These are phyloP conservation scores for Lypha dubia DNA, from an alignment of 2,888 invertebrate species.

Conservation along the genomic window DNA sequence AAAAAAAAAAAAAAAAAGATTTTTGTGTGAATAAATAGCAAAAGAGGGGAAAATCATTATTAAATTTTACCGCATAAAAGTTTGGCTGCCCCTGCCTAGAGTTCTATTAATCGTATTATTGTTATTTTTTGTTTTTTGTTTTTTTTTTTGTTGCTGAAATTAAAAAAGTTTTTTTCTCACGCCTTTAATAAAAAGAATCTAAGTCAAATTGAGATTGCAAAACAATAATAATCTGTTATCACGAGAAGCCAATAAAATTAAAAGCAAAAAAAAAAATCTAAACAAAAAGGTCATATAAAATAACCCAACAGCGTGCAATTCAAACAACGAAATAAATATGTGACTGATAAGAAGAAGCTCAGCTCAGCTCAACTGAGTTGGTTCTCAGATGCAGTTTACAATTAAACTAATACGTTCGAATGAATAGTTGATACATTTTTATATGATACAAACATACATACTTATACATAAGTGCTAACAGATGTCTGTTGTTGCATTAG, in stretches of 20 bases:
- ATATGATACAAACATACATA: neutral
- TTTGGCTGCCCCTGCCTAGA: too few relatives aligned
- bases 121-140: too few relatives aligned
- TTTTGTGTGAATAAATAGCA: too few relatives aligned
- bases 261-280: neutral
- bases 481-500: slow-evolving; percentile 35
- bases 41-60: too few relatives aligned
- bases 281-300: slow-evolving; percentile 39
- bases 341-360: slow-evolving; percentile 25
- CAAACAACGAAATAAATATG: neutral
- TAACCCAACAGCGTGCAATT: slow-evolving; percentile 14
- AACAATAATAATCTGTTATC: slow-evolving; percentile 52
- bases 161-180: slow-evolving; percentile 32
- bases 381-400: slow-evolving; percentile 7
- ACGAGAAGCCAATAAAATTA: slow-evolving; percentile 29
- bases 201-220: slow-evolving; percentile 7
- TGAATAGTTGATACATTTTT: neutral
- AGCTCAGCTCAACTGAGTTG: too few relatives aligned
- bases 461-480: slow-evolving; percentile 20
- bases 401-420: neutral
- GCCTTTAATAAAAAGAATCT: slow-evolving; percentile 2
- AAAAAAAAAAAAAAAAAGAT: too few relatives aligned
- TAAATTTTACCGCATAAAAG: too few relatives aligned
- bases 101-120: neutral
- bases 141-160: neutral